These are phyloP conservation scores for Lagopus muta DNA, from an alignment of 2,113 vertebrate genomes.

Conservation along the genomic window DNA sequence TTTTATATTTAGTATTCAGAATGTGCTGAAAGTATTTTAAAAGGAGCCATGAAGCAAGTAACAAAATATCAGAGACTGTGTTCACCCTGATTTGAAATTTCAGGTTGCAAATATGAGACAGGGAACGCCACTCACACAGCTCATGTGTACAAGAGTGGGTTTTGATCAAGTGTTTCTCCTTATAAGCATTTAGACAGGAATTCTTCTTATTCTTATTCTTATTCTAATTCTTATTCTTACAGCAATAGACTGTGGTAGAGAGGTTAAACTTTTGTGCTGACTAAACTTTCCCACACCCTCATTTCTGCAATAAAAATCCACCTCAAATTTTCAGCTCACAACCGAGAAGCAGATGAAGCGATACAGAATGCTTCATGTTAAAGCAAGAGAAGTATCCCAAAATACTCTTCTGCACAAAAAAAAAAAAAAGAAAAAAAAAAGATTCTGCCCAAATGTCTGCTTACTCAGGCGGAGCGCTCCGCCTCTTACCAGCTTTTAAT, in stretches of 20 bases:
- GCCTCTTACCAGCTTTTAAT: neutral
- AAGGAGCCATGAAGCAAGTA: neutral
- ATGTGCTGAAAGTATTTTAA: neutral
- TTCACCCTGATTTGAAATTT: constrained; percentile 10
- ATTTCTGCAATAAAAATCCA: constrained; percentile 42
- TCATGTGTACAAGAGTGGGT: neutral
- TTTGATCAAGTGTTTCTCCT: constrained; percentile 25
- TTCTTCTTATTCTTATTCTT: too few species aligned
- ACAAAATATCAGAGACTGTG: neutral
- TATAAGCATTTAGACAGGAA: neutral
- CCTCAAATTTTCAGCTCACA: constrained; percentile 1
- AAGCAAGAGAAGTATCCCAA: neutral
- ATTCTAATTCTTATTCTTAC: neutral
- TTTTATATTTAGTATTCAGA: constrained; percentile 30
- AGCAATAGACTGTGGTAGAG: constrained; percentile 13
- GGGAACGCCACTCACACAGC: neutral
- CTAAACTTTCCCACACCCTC: constrained; percentile 30
- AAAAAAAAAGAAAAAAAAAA: neutral
- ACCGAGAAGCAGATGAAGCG: neutral
- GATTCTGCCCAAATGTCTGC: neutral
- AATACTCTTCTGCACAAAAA: neutral
- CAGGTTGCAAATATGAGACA: neutral
- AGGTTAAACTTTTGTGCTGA: constrained; percentile 48
- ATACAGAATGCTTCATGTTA: neutral
- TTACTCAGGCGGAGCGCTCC: neutral